Conservation (phyloP, 2,797 vertebrate genomes). For the Sorex maritimensis region DNA sequence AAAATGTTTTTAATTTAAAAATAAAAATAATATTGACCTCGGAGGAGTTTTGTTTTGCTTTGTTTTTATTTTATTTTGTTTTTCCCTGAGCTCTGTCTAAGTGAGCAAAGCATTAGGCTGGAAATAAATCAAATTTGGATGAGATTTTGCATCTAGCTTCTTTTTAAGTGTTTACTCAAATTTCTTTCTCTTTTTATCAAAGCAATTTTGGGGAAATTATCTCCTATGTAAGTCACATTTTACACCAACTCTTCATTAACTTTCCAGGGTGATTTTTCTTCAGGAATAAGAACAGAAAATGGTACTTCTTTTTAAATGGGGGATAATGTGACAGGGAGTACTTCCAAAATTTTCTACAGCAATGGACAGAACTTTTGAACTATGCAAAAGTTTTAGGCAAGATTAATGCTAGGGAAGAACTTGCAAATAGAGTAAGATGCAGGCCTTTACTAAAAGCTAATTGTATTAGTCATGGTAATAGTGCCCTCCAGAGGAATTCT, state of each 20-base stretch:
- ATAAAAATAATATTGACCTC: not conserved
- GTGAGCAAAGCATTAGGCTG: conserved; percentile 17
- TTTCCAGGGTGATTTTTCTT: conserved; percentile 28
- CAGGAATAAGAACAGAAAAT: not conserved
- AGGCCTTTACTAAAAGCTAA: conserved; percentile 68
- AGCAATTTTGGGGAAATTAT: not conserved
- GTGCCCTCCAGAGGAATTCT: conserved; percentile 92
- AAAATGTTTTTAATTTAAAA: too few species aligned
- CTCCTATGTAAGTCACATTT: not conserved
- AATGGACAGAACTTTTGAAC: not conserved
- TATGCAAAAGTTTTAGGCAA: not conserved
- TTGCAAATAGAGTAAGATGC: not conserved
- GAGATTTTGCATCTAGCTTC: conserved; percentile 7
- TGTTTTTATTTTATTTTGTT: too few species aligned
- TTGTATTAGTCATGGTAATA: conserved; percentile 89
- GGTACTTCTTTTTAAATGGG: conserved; percentile 33
- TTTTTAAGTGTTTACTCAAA: conserved; percentile 21
- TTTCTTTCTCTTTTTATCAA: conserved; percentile 26
- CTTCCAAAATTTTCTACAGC: not conserved
- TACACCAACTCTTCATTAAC: not conserved
- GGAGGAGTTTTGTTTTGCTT: not conserved
- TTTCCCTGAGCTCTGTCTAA: conserved; percentile 56
- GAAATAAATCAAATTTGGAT: conserved; percentile 53
- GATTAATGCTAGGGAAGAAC: not conserved
- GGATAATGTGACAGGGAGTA: not conserved